phyloP scores from a whole-genome alignment of 1,140 invertebrate genomes.

The Artemia franciscana region DNA sequence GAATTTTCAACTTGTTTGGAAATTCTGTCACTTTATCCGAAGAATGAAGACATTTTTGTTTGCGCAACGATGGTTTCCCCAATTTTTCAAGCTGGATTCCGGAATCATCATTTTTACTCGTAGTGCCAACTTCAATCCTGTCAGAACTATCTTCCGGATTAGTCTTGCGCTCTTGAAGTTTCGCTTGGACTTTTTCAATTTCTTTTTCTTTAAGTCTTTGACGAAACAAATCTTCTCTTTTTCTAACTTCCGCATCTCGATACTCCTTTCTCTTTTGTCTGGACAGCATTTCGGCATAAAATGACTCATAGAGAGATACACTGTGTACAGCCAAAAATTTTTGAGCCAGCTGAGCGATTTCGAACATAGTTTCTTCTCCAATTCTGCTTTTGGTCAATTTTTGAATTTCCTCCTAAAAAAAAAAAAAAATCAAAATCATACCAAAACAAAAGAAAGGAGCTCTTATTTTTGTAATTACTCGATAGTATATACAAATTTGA shows the following conservation, averaged over 20 bases:
- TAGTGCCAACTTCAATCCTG: constrained; percentile 11
- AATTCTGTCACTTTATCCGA: not conserved
- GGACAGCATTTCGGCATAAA: constrained; percentile 58
- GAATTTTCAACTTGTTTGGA: not conserved
- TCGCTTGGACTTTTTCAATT: constrained; percentile 4
- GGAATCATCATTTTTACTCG: constrained; percentile 35
- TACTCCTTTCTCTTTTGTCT: constrained; percentile 34
- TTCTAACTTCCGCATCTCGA: constrained; percentile 11
- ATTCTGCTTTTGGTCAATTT: constrained; percentile 27
- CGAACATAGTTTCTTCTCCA: constrained; percentile 53
- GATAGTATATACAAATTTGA: too few species aligned
- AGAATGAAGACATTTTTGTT: not conserved
- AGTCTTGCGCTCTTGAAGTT: not conserved
- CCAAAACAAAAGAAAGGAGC: too few species aligned
- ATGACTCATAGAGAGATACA: constrained; percentile 42
- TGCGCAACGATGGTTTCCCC: not conserved
- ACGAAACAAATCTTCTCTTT: constrained; percentile 8
- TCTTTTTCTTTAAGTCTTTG: constrained; percentile 11
- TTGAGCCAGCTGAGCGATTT: constrained; percentile 38
- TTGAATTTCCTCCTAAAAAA: constrained; percentile 24
- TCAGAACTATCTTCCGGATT: constrained; percentile 1
- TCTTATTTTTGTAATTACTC: too few species aligned
- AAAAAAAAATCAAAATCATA: not conserved
- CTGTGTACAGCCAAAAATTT: constrained; percentile 44
- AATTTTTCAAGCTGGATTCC: constrained; percentile 36